Conservation (phyloP, 2,113 vertebrate species). For the Oenanthe melanoleuca region DNA sequence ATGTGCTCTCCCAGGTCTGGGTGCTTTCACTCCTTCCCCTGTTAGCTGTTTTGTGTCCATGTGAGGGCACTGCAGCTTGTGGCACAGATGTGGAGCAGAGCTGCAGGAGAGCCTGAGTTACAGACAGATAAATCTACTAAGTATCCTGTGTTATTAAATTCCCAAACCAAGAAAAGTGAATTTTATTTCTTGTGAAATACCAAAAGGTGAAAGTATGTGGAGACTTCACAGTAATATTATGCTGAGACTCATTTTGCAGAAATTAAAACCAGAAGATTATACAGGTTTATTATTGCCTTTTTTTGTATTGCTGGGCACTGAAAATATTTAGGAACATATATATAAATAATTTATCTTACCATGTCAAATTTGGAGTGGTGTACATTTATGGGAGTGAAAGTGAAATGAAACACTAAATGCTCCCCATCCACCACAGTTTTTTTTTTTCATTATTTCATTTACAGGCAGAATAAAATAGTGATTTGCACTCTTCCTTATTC, state of each 20-base stretch:
- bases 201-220: not conserved
- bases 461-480: not conserved
- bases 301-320: not conserved
- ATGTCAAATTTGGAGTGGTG: not conserved
- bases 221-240: not conserved
- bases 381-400: not conserved
- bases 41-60: slow-evolving; percentile 42
- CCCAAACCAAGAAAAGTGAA: not conserved
- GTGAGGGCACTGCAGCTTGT: slow-evolving; percentile 69
- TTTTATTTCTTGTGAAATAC: not conserved
- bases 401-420: not conserved
- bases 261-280: not conserved
- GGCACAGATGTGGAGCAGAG: not conserved
- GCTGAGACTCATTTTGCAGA: not conserved
- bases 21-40: not conserved
- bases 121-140: not conserved
- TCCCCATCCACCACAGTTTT: accelerated
- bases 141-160: not conserved
- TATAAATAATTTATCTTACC: not conserved
- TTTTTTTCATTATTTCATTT: not conserved
- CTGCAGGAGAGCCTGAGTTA: not conserved
- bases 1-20: not conserved
- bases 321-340: not conserved
- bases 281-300: not conserved
- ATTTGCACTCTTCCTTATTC: not conserved